phyloP scores from a whole-genome alignment of 2,113 vertebrate genomes.

The Rhombomys opimus region DNA sequence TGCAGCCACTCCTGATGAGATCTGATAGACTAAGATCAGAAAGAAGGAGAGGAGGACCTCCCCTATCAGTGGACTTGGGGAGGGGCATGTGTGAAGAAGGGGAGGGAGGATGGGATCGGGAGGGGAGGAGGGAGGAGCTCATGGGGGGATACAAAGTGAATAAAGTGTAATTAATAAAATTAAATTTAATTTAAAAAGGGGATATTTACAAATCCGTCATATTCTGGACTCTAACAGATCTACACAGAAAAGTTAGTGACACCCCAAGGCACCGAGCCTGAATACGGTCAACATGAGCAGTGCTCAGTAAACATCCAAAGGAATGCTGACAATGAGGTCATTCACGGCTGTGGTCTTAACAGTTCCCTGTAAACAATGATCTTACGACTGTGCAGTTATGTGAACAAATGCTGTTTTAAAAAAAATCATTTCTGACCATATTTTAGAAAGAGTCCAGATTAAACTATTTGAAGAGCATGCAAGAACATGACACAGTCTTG shows the following conservation, averaged over 20 bases:
- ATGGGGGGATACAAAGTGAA: no score
- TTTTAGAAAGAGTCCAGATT: background rate
- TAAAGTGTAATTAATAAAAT: no score
- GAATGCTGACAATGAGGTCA: background rate
- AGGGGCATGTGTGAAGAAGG: no score
- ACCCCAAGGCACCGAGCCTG: background rate
- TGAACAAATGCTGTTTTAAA: conserved; percentile 46
- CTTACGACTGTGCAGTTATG: background rate
- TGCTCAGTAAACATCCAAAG: background rate
- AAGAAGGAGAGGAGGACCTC: no score
- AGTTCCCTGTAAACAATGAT: background rate
- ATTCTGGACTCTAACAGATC: background rate
- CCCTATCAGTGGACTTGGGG: no score
- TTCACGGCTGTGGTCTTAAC: background rate
- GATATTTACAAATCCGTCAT: background rate
- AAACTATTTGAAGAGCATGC: background rate
- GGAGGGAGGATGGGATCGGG: no score
- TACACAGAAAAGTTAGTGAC: background rate
- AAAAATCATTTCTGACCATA: background rate
- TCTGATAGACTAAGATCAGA: no score
- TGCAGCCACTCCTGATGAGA: no score
- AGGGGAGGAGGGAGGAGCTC: no score
- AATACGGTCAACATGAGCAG: background rate
- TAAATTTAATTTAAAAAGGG: background rate
- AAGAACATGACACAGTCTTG: background rate